Conservation (phyloP, 2,113 vertebrate genomes). For the Rhipidura dahli region DNA sequence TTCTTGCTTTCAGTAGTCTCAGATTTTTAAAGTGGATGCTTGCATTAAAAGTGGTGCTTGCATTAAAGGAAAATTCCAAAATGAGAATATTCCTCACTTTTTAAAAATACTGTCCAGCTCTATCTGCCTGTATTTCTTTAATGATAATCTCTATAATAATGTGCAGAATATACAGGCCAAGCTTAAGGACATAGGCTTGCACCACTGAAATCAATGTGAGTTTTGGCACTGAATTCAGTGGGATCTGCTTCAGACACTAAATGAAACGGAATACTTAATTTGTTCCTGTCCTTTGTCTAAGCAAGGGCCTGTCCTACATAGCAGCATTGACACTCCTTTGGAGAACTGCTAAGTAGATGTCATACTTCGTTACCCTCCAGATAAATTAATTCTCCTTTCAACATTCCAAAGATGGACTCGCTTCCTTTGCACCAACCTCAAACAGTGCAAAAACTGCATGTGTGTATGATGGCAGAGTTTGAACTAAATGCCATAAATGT, state of each 20-base stretch:
- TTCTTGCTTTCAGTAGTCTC: neutral
- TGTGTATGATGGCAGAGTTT: neutral
- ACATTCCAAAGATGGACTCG: neutral
- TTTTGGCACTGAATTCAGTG: neutral
- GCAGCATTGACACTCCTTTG: neutral
- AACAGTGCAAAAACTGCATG: neutral
- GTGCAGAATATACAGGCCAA: neutral
- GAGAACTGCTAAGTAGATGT: neutral
- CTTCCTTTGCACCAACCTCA: neutral
- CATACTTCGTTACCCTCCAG: neutral
- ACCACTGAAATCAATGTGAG: neutral
- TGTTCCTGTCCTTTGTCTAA: neutral
- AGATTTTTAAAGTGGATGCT: neutral
- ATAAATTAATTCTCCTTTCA: slow-evolving; percentile 18
- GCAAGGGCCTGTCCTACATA: neutral
- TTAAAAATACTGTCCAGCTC: neutral
- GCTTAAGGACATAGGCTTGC: neutral
- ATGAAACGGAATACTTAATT: neutral
- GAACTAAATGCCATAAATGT: neutral
- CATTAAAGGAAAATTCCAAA: neutral
- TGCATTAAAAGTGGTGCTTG: neutral
- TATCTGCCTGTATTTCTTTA: neutral
- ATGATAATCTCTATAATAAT: neutral
- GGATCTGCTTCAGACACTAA: neutral
- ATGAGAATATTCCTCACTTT: neutral